Evolutionary conservation across 2,113 vertebrate genomes (phyloP), one percentile per base, ranked within the genome.

Genomic region (Lampris incognitus): DNA sequence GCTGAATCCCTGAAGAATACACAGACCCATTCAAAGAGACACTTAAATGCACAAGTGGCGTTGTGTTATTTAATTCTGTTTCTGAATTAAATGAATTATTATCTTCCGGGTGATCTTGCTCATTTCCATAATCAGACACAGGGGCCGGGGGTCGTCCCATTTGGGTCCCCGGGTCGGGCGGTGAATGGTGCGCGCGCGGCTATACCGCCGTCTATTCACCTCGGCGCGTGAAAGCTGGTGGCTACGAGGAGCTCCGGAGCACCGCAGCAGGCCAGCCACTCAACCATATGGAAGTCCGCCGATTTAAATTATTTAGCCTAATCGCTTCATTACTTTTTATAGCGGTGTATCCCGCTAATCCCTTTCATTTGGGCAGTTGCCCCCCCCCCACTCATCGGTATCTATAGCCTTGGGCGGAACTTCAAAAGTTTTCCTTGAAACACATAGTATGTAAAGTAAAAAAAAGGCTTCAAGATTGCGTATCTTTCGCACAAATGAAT

Each of bases 241-340:
- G 81, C 85, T 83, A 72, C 41, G 78, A 81, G 80, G 77, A 72
- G 56, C 75, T 73, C 49, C 81, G 13, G 77, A 76, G 66, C 78
- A 57, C 79, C 85, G 69, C 74, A 71, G 82, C 88, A 89, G 84
- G 83, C 85, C 92, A 79, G 86, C 85, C 91, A 92, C 89, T 92
- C 90, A 86, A 79, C 90, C 92, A 94, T 92, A 94, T 92, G 92
- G 92, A 92, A 82, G 87, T 88, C 91, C 75, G 40, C 63, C 83
- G 92, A 94, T 92, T 93, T 93, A 88, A 93, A 94, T 94, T 88
- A 93, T 94, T 94, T 93, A 93, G 87, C 79, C 92, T 90, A 88
- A 94, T 91, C 93, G 91, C 92, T 90, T 92, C 91, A 93, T 94
- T 94, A 93, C 90, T 91, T 93, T 93, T 93, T 88, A 93, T 91